These are phyloP conservation scores for Heterohyrax brucei DNA, from an alignment of 2,797 vertebrate genomes.

Conservation along the genomic window DNA sequence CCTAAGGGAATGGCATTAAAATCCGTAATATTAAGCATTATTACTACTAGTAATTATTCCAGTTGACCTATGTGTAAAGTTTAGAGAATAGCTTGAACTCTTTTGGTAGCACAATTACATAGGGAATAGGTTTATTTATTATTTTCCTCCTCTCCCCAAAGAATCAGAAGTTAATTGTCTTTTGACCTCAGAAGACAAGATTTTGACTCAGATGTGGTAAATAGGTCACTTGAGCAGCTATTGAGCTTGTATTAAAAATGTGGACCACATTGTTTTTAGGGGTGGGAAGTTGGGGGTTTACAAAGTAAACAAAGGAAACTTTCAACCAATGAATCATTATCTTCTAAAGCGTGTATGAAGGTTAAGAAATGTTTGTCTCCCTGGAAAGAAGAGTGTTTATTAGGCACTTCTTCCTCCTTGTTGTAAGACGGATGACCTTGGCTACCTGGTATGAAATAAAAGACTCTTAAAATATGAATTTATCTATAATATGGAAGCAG, in stretches of 20 bases:
- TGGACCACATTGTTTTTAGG: not conserved
- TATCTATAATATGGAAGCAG: not conserved
- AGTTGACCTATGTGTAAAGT: slow-evolving; percentile 69
- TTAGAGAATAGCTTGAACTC: slow-evolving; percentile 54
- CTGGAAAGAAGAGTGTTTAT: not conserved
- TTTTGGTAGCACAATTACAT: slow-evolving; percentile 65
- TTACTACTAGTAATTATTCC: slow-evolving; percentile 75
- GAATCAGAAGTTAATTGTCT: slow-evolving; percentile 66
- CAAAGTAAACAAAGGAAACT: slow-evolving; percentile 29
- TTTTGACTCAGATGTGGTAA: slow-evolving; percentile 47
- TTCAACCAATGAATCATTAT: slow-evolving; percentile 1
- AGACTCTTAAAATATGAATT: slow-evolving; percentile 17
- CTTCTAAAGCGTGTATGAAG: not conserved
- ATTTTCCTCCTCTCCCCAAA: slow-evolving; percentile 49
- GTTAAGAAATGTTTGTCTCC: not conserved
- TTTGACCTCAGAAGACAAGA: slow-evolving; percentile 67
- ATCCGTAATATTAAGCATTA: slow-evolving; percentile 61
- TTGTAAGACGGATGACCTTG: not conserved
- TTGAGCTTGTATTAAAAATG: not conserved
- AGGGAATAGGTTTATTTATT: slow-evolving; percentile 29
- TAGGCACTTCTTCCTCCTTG: not conserved
- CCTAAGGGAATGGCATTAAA: slow-evolving; percentile 66
- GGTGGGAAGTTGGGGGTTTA: not conserved
- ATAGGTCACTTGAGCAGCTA: slow-evolving; percentile 12
- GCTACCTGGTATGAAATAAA: not conserved